Percentiles rank a stretch among this genome's conserved stretches.
phyloP scores from a whole-genome alignment of 2,113 vertebrate species.

The Telmatochromis bifrenatus region DNA sequence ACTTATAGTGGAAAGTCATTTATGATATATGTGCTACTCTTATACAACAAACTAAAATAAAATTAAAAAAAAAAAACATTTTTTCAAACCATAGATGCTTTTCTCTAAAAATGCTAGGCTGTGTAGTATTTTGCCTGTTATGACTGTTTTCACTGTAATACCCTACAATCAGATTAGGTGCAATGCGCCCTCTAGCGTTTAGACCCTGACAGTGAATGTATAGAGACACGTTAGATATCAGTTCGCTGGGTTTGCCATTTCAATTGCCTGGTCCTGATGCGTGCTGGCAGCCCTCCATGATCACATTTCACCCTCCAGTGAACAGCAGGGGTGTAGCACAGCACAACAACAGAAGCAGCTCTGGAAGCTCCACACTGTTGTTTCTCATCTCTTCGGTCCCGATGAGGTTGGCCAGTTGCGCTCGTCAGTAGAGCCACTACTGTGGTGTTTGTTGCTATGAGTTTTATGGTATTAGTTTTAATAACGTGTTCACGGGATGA shows the following conservation, averaged over 20 bases:
- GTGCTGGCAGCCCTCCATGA: conserved; percentile 58
- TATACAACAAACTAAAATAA: neutral
- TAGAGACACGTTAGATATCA: neutral
- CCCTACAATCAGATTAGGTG: neutral
- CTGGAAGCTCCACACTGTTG: conserved; percentile 5
- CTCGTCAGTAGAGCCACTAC: neutral
- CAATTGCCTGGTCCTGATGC: conserved; percentile 46
- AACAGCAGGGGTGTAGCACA: conserved; percentile 50
- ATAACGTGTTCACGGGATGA: neutral
- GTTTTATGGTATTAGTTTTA: neutral
- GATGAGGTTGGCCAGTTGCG: neutral
- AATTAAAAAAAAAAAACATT: neutral
- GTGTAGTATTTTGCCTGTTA: neutral
- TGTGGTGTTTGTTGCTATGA: neutral
- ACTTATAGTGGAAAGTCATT: neutral
- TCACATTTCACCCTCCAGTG: conserved; percentile 59
- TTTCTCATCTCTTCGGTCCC: neutral
- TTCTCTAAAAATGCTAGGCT: neutral
- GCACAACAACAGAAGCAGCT: conserved; percentile 19
- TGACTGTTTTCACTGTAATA: neutral
- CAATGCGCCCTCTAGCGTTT: conserved; percentile 40
- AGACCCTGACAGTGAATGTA: neutral
- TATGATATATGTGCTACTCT: neutral
- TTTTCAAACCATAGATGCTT: neutral
- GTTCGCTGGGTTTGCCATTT: conserved; percentile 28